phyloP scores from a whole-genome alignment of 2,888 invertebrate genomes.

The Chrysolina haemoptera region DNA sequence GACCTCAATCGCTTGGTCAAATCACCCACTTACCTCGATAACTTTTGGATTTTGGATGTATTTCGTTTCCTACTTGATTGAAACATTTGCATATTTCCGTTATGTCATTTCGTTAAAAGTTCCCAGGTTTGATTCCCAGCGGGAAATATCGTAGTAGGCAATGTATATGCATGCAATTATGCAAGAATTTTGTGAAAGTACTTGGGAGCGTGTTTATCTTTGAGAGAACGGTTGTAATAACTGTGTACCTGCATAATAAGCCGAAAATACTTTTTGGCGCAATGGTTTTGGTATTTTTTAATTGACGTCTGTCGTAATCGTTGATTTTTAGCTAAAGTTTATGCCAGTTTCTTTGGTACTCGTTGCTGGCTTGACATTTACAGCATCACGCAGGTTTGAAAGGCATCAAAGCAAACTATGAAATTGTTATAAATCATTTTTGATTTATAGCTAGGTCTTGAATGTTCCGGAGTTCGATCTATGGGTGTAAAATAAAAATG shows the following conservation, averaged over 20 bases:
- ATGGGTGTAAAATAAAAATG: neutral
- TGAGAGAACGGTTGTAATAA: slow-evolving; percentile 16
- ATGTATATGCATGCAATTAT: slow-evolving; percentile 19
- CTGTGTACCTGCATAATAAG: slow-evolving; percentile 17
- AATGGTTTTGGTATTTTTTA: slow-evolving; percentile 6
- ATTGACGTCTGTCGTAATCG: neutral
- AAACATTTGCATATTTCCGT: slow-evolving; percentile 12
- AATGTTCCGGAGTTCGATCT: neutral
- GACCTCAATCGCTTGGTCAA: slow-evolving; percentile 24
- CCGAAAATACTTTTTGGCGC: slow-evolving; percentile 1
- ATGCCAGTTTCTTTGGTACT: slow-evolving; percentile 2
- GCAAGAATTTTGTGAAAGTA: slow-evolving; percentile 33
- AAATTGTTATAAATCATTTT: neutral
- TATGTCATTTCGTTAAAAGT: slow-evolving; percentile 17
- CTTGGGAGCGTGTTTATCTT: slow-evolving; percentile 20
- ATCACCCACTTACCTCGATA: slow-evolving; percentile 18
- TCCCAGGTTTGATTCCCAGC: neutral
- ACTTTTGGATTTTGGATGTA: neutral
- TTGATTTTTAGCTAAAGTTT: neutral
- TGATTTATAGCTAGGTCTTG: slow-evolving; percentile 15
- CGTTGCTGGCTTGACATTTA: slow-evolving; percentile 5
- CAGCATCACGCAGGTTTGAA: neutral
- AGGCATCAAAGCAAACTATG: neutral
- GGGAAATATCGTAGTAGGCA: neutral
- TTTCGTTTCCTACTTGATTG: neutral